Base-by-base conservation (phyloP, 1,140 invertebrate species). In the Daktulosphaira vitifoliae region DNA sequence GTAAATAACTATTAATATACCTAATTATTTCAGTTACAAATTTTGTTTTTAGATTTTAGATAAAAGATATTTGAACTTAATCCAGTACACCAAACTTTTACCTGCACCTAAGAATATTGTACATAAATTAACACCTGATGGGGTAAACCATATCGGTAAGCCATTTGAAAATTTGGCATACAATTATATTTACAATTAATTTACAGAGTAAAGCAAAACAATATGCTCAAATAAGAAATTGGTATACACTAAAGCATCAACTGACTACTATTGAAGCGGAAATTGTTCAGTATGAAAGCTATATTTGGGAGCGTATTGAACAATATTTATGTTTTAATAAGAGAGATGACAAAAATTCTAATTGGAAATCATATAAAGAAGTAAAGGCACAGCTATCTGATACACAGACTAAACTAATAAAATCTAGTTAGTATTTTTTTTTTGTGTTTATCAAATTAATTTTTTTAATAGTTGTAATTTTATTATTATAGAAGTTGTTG, bases 401-500 rank as follows among this genome's bases (percentile, higher is more conserved):
- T 33, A 62, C 56, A 8, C 56, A 62, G 46, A 62, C 56, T 22
- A 62, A 62, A 62, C 29, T 62, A 15, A 62, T 62, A 29, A 62
- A 62, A 62, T 62, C 56, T 15, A 62, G 56, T 62, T 46, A 48
- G 44, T 29, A 26, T 22, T 51, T 29, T 46, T 46, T 59, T 29
- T n/a, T n/a, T n/a, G n/a, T n/a, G n/a, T n/a, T n/a, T n/a, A n/a
- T n/a, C n/a, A n/a, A n/a, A n/a, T n/a, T n/a, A n/a, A n/a, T n/a
- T n/a, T n/a, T n/a, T n/a, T n/a, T n/a, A n/a, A n/a, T n/a, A n/a
- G n/a, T n/a, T n/a, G n/a, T n/a, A n/a, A 15, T 68, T 25, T 66
- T 68, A 64, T 70, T 52, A 51, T 80, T 80, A 6, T 73, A 88
- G 86, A 88, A 73, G 73, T 85, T 50, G 18, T 62, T 73, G 79